A percentile compares a stretch with the other conserved stretches of the same genome.
Evolutionary conservation across 2,797 vertebrate genomes (phyloP).

Genomic region (Hyperoplus lanceolatus): DNA sequence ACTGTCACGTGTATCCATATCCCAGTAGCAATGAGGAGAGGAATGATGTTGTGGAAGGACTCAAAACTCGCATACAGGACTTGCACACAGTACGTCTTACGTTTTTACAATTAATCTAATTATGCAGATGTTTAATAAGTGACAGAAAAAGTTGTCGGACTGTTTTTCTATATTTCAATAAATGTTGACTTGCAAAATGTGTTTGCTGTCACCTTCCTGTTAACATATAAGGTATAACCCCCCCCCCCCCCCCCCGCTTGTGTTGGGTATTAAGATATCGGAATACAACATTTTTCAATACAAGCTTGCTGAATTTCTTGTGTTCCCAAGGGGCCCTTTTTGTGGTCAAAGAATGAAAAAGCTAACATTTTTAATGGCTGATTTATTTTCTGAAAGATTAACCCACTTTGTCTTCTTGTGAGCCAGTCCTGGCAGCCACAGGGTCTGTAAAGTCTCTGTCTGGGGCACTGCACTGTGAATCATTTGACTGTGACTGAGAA

Average conservation of each 20-base stretch:
- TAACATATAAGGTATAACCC: conserved; percentile 14
- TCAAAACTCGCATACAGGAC: conserved; percentile 94
- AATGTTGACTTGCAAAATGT: neutral
- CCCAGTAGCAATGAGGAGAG: conserved; percentile 92
- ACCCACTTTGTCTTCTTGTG: neutral
- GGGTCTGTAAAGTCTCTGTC: conserved; percentile 14
- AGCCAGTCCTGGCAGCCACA: neutral
- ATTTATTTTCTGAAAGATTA: conserved; percentile 41
- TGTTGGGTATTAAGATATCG: neutral
- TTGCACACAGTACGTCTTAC: conserved; percentile 90
- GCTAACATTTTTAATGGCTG: conserved; percentile 9
- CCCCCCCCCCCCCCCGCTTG: too few species aligned
- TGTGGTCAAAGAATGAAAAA: neutral
- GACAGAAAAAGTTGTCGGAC: neutral
- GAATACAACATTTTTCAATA: neutral
- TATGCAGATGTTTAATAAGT: conserved; percentile 23
- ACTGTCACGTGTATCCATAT: conserved; percentile 97
- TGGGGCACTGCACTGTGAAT: conserved; percentile 17
- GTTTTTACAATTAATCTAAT: neutral
- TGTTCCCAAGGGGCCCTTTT: neutral
- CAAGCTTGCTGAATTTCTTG: neutral
- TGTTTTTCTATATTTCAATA: conserved; percentile 11
- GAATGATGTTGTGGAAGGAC: conserved; percentile 90
- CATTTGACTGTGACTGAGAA: conserved; percentile 45
- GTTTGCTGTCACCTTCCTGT: conserved; percentile 4